Percentiles rank a stretch among this genome's conserved stretches.
Evolutionary conservation across 2,113 vertebrate species (phyloP).

Genomic region (Nesospiza acunhae): DNA sequence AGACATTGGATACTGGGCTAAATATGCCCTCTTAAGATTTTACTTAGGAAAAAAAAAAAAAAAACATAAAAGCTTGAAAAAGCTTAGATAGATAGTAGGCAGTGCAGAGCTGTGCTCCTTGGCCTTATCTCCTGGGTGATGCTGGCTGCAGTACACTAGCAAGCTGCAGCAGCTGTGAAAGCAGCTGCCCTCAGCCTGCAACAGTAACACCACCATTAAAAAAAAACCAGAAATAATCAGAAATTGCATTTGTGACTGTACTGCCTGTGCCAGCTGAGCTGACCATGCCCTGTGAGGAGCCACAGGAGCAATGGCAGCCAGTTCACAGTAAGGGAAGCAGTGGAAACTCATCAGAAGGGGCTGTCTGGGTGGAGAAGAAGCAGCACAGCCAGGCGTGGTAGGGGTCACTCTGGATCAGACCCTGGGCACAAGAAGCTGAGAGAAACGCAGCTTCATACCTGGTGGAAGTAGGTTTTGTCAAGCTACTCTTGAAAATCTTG

Average conservation of each 20-base stretch:
- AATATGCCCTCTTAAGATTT: slow-evolving; percentile 56
- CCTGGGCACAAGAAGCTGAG: neutral
- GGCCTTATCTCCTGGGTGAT: slow-evolving; percentile 18
- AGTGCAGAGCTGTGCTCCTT: neutral
- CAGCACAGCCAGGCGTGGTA: neutral
- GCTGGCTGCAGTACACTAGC: neutral
- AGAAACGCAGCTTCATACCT: neutral
- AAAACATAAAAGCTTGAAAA: neutral
- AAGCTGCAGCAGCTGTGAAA: slow-evolving; percentile 1
- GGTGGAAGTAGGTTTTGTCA: neutral
- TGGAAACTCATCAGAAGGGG: neutral
- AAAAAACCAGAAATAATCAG: neutral
- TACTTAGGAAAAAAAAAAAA: neutral
- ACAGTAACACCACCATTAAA: neutral
- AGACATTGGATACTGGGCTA: slow-evolving; percentile 17
- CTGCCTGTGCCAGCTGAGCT: neutral
- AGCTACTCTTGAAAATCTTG: neutral
- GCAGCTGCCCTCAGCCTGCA: neutral
- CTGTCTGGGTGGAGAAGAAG: neutral
- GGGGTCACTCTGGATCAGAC: neutral
- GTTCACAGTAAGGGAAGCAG: neutral
- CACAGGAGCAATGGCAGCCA: neutral
- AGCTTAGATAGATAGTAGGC: slow-evolving; percentile 5
- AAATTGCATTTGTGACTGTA: neutral
- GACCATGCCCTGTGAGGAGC: neutral